phyloP scores from a whole-genome alignment of 2,888 invertebrate species.

The Pyralis farinalis region DNA sequence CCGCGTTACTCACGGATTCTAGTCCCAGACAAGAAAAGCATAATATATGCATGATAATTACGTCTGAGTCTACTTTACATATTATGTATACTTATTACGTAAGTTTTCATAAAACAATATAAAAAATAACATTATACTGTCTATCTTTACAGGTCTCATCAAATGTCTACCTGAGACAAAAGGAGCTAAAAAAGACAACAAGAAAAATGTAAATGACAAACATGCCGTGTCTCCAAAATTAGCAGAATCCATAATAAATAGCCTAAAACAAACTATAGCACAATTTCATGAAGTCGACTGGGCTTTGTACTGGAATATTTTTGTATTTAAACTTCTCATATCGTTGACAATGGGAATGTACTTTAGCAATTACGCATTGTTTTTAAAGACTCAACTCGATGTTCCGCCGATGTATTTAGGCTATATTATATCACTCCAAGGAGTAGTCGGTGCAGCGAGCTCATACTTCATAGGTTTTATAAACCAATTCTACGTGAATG shows the following conservation, averaged over 20 bases:
- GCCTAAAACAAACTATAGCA: conserved; percentile 45
- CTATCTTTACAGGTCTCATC: conserved; percentile 35
- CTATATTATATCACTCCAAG: conserved; percentile 76
- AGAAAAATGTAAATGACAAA: conserved; percentile 11
- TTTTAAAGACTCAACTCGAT: conserved; percentile 60
- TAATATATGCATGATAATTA: too few relatives aligned
- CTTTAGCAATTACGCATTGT: conserved; percentile 67
- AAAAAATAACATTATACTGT: too few relatives aligned
- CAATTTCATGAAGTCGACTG: conserved; percentile 72
- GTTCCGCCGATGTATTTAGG: conserved; percentile 72
- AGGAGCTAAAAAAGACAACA: conserved; percentile 19
- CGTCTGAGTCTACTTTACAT: too few relatives aligned
- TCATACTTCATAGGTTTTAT: conserved; percentile 64
- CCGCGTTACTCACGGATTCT: too few relatives aligned
- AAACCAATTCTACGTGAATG: conserved; percentile 57
- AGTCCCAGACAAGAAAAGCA: too few relatives aligned
- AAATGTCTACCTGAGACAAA: conserved; percentile 28
- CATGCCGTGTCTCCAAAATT: conserved; percentile 24
- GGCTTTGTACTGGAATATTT: conserved; percentile 72
- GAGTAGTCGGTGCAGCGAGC: conserved; percentile 58
- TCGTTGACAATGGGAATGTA: conserved; percentile 69
- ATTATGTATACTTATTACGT: too few relatives aligned
- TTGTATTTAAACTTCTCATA: conserved; percentile 69
- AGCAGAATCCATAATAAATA: conserved; percentile 24
- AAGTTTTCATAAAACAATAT: too few relatives aligned